Conservation (phyloP, 2,113 vertebrate genomes). For the Podocnemis expansa region DNA sequence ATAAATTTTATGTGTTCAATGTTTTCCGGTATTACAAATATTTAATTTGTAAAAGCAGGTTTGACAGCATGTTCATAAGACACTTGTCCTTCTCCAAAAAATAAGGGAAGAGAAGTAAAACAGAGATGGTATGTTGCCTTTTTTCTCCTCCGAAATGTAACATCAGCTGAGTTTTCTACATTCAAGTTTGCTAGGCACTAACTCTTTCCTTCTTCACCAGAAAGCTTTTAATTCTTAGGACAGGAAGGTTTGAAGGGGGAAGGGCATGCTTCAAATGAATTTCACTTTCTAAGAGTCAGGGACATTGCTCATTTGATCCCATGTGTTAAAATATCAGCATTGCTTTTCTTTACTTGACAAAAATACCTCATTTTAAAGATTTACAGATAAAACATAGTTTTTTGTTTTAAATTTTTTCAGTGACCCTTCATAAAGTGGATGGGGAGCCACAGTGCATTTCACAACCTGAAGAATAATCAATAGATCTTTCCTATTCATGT, state of each 20-base stretch:
- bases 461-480: conserved; percentile 34
- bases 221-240: not conserved
- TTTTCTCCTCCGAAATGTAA: not conserved
- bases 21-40: not conserved
- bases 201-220: not conserved
- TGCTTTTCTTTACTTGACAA: conserved; percentile 21
- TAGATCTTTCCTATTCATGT: conserved; percentile 42
- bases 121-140: not conserved
- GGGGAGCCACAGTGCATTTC: not conserved
- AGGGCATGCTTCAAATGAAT: conserved; percentile 13
- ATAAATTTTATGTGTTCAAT: not conserved
- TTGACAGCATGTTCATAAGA: not conserved
- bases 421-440: conserved; percentile 33
- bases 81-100: not conserved
- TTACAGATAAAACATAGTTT: conserved; percentile 8
- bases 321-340: conserved; percentile 29
- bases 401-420: conserved; percentile 29
- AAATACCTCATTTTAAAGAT: conserved; percentile 28
- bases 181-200: not conserved
- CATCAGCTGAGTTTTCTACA: not conserved
- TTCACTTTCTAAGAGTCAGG: conserved; percentile 40
- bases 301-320: conserved; percentile 33
- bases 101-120: not conserved
- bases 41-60: not conserved
- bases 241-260: conserved; percentile 33